Percentiles rank a stretch among this genome's conserved stretches.
These are phyloP conservation scores for Machaerirhynchus nigripectus DNA, from an alignment of 2,113 vertebrate genomes.

Conservation along the genomic window DNA sequence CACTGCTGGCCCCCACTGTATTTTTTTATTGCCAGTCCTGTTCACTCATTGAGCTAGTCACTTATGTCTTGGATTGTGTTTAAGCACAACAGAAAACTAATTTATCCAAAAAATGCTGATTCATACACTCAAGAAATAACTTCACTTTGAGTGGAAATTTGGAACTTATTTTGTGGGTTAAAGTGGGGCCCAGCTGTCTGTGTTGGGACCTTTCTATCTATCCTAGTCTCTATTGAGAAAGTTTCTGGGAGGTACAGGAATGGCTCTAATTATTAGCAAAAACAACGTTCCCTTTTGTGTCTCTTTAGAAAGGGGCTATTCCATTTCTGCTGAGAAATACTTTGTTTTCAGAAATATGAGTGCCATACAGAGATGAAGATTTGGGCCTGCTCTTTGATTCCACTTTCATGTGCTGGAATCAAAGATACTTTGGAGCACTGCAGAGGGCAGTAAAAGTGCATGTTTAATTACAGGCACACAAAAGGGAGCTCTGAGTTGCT, in stretches of 20 bases:
- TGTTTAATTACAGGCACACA: slow-evolving; percentile 53
- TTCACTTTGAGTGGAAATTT: neutral
- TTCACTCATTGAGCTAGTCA: neutral
- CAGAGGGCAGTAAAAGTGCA: slow-evolving; percentile 67
- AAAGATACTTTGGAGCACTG: slow-evolving; percentile 70
- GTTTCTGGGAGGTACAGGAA: slow-evolving; percentile 8
- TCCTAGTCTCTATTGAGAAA: neutral
- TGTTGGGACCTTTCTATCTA: neutral
- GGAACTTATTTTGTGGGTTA: neutral
- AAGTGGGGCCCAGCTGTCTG: neutral
- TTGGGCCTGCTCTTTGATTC: slow-evolving; percentile 36
- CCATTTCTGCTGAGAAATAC: slow-evolving; percentile 1
- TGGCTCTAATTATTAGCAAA: slow-evolving; percentile 1
- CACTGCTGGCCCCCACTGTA: neutral
- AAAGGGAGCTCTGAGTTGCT: slow-evolving; percentile 39
- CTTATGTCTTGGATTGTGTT: neutral
- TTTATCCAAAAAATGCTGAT: neutral
- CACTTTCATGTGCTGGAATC: slow-evolving; percentile 74
- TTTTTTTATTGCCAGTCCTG: neutral
- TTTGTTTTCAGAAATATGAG: slow-evolving; percentile 44
- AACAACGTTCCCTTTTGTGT: neutral
- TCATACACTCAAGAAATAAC: neutral
- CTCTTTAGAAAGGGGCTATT: neutral
- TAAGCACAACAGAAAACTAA: neutral
- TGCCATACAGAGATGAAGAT: slow-evolving; percentile 27